Base-by-base conservation (phyloP, 2,797 vertebrate species). In the Tokudaia tokunoshimensis region DNA sequence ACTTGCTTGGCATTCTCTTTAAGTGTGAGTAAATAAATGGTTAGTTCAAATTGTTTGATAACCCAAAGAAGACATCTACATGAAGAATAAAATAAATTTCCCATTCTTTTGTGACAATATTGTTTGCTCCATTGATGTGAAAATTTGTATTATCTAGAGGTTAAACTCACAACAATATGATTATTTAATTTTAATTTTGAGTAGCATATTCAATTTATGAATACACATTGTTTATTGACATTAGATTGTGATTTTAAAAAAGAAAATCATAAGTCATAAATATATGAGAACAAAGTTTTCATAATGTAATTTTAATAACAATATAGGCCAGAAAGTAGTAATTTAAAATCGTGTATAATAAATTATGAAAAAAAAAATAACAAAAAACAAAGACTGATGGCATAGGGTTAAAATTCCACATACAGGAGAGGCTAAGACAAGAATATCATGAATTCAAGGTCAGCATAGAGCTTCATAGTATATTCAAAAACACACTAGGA, bases 41-140 rank as follows among this genome's bases (percentile, higher is more conserved):
- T 34, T 67, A 12, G n/a, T 65, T 93, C 34, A 92, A 96, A 92
- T 79, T 86, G 84, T 59, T 93, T 78, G 6, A 52, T 89, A 86
- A 83, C 31, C 7, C 29, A 86, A 72, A 93, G 34, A 12, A 67
- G 70, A 24, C 41, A 29, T 59, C 29, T 92, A 90, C 6, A 47
- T 31, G 26, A 94, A 63, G 24, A 78, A n/a, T 83, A 78, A 86
- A 31, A 41, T 74, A 2, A 55, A 55, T 75, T 87, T 87, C 47
- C 3, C 44, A 79, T 94, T 74, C 59, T 52, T 11, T 67, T 63
- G 22, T 83, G 41, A 81, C 20, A 87, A 79, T 34, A 34, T 59
- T 29, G 63, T 24, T 85, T n/a, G 44, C 3, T 24, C 19, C 5
- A 67, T 57, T 70, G 19, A 57, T 67, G 20, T 55, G 76, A 41